phyloP scores from a whole-genome alignment of 1,140 invertebrate species.

The Oryzaephilus surinamensis region DNA sequence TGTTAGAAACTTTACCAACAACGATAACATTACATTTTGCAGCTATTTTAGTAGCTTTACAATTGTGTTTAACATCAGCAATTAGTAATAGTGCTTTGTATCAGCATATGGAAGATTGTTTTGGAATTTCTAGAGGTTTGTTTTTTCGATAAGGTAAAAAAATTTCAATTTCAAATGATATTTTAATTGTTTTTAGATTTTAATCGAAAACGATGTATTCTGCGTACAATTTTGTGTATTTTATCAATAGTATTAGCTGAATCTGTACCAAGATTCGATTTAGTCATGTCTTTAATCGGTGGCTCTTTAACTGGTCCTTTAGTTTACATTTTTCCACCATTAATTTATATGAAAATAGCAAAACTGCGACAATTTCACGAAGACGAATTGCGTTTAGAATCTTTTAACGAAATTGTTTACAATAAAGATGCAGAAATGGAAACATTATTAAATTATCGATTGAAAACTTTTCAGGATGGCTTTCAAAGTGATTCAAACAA shows the following conservation, averaged over 20 bases:
- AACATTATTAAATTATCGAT: background rate
- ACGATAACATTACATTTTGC: slow-evolving; percentile 48
- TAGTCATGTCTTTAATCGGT: slow-evolving; percentile 79
- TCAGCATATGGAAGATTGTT: slow-evolving; percentile 56
- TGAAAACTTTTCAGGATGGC: too few species aligned
- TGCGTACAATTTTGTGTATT: slow-evolving; percentile 59
- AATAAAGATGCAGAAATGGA: slow-evolving; percentile 7
- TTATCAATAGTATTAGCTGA: slow-evolving; percentile 68
- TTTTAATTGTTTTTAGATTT: slow-evolving; percentile 61
- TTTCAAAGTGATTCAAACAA: too few species aligned
- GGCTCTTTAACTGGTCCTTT: slow-evolving; percentile 75
- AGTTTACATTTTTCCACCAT: slow-evolving; percentile 73
- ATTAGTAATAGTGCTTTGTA: slow-evolving; percentile 64
- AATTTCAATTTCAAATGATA: slow-evolving; percentile 3
- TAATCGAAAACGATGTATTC: slow-evolving; percentile 59
- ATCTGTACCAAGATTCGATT: slow-evolving; percentile 74
- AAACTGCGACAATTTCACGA: slow-evolving; percentile 13
- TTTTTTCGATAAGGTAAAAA: background rate
- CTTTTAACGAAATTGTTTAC: slow-evolving; percentile 18
- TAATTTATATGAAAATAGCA: slow-evolving; percentile 60
- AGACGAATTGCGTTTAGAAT: slow-evolving; percentile 15
- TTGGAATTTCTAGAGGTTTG: slow-evolving; percentile 47
- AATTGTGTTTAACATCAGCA: slow-evolving; percentile 63
- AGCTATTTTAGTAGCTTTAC: slow-evolving; percentile 56
- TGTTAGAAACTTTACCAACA: slow-evolving; percentile 50